Evolutionary conservation across 2,797 vertebrate species (phyloP).

Genomic region (Todus mexicanus): DNA sequence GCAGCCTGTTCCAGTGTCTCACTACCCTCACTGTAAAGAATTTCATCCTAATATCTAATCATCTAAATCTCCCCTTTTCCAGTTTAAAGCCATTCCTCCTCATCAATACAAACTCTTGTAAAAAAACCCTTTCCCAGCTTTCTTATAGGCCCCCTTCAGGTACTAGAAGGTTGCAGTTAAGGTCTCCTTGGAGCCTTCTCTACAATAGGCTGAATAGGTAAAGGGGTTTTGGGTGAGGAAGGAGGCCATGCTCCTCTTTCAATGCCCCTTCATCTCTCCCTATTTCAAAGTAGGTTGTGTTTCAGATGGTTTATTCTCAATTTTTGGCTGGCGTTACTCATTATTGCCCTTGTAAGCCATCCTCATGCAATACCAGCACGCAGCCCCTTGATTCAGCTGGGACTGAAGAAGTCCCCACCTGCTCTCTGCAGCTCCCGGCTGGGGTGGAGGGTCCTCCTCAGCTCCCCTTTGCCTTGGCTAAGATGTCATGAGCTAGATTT

Average conservation of each 20-base stretch:
- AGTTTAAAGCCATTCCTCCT: too few relatives aligned
- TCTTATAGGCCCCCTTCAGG: too few relatives aligned
- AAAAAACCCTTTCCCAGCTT: too few relatives aligned
- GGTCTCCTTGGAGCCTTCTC: too few relatives aligned
- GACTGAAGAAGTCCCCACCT: not conserved
- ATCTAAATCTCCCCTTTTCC: too few relatives aligned
- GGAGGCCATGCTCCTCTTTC: not conserved
- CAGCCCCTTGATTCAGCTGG: not conserved
- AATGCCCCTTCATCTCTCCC: not conserved
- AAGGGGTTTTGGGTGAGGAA: not conserved
- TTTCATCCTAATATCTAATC: too few relatives aligned
- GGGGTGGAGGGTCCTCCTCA: not conserved
- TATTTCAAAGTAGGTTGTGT: not conserved
- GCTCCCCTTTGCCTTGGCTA: not conserved
- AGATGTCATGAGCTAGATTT: not conserved
- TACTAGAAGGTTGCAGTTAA: too few relatives aligned
- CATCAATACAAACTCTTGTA: too few relatives aligned
- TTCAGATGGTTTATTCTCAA: not conserved
- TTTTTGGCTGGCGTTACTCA: not conserved
- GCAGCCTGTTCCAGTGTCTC: too few relatives aligned
- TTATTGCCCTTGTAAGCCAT: not conserved
- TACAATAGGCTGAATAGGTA: too few relatives aligned
- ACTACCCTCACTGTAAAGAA: too few relatives aligned
- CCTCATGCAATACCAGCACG: not conserved
- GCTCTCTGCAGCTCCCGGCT: rapidly evolving